Conservation (phyloP, 2,113 vertebrate species). For the Ptychochromis oligacanthus region DNA sequence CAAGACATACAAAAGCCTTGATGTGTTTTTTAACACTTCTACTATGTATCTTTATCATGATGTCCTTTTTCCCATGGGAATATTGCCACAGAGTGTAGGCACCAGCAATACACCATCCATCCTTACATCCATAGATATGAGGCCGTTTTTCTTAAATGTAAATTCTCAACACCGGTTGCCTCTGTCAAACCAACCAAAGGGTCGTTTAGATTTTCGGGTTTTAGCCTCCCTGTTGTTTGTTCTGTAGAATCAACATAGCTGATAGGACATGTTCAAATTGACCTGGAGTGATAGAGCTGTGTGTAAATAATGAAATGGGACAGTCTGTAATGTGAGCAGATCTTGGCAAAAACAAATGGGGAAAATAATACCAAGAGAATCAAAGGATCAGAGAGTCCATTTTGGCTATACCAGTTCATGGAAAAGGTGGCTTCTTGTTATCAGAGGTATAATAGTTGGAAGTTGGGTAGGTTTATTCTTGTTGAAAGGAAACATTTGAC, state of each 20-base stretch:
- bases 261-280: background rate
- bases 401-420: slow-evolving; percentile 16
- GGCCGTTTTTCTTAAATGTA: background rate
- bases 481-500: background rate
- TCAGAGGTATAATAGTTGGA: background rate
- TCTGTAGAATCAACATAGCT: background rate
- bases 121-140: background rate
- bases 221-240: background rate
- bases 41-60: slow-evolving; percentile 15
- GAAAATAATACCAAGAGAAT: slow-evolving; percentile 40
- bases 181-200: background rate
- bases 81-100: background rate
- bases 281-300: background rate
- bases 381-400: slow-evolving; percentile 43
- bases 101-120: background rate
- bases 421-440: background rate
- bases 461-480: background rate
- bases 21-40: background rate
- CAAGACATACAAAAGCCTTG: background rate
- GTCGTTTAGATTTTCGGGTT: background rate
- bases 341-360: slow-evolving; percentile 46
- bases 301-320: slow-evolving; percentile 53
- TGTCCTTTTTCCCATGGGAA: slow-evolving; percentile 30
- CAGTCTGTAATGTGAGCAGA: slow-evolving; percentile 50
- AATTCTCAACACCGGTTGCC: background rate